A percentile compares a stretch with the other conserved stretches of the same genome.
phyloP scores from a whole-genome alignment of 2,797 vertebrate genomes.

The Sebastes nivosus region DNA sequence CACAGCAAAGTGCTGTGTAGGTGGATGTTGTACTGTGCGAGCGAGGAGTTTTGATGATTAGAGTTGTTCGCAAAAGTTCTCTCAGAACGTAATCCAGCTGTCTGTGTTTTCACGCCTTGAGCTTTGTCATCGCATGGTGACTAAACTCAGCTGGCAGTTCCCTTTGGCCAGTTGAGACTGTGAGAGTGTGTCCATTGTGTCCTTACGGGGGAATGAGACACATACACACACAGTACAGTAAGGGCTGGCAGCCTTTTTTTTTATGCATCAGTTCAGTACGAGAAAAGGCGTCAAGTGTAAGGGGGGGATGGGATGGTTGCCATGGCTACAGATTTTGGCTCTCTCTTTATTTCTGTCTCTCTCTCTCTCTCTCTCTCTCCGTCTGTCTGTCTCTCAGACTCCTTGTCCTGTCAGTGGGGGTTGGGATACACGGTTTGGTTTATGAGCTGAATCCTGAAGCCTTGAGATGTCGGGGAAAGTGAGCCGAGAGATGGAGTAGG shows the following conservation, averaged over 20 bases:
- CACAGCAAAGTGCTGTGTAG: constrained; percentile 18
- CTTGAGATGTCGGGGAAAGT: constrained; percentile 41
- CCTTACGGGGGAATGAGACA: neutral
- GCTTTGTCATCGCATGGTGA: constrained; percentile 32
- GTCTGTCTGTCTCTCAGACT: constrained; percentile 27
- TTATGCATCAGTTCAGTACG: constrained; percentile 46
- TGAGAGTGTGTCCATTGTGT: neutral
- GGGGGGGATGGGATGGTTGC: constrained; percentile 69
- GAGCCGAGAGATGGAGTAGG: constrained; percentile 36
- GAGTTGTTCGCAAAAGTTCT: constrained; percentile 36
- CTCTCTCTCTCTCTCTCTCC: neutral
- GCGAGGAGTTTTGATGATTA: constrained; percentile 6
- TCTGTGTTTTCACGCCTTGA: constrained; percentile 24
- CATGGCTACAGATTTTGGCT: constrained; percentile 73
- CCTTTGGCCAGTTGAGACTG: constrained; percentile 28
- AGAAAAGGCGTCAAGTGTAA: constrained; percentile 55
- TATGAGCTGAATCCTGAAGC: constrained; percentile 37
- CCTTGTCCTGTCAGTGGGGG: constrained; percentile 52
- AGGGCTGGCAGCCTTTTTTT: constrained; percentile 43
- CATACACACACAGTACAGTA: constrained; percentile 24
- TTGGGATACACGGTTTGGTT: constrained; percentile 25
- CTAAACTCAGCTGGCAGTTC: constrained; percentile 55
- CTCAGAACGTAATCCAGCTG: constrained; percentile 52
- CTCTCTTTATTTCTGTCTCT: neutral
- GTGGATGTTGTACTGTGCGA: neutral